Base-by-base conservation (phyloP, 2,888 invertebrate genomes). In the Zaprionus obscuricornis region DNA sequence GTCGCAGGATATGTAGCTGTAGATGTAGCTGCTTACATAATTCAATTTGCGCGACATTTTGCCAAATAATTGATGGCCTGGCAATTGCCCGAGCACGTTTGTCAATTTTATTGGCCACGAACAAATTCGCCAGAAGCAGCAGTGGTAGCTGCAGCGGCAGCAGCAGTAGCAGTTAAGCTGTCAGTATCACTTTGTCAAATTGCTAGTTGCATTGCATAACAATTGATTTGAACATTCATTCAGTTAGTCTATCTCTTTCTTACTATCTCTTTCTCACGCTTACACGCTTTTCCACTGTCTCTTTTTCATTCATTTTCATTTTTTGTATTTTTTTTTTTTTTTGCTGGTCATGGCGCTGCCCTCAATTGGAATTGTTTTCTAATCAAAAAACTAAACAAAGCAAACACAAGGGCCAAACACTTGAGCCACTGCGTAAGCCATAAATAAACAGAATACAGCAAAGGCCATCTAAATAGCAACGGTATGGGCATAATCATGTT, bases 401-500 rank as follows among this genome's bases (percentile, higher is more conserved):
- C 63, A 66, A 69, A 73, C 66, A 74, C 52, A 60, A 76, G 68
- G 57, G 57, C 59, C 72, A 74, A 77, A 65, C 73, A 79, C 84
- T 83, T 79, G 73, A 75, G 58, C 63, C 70, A 66, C 76, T 73
- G 81, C 73, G 59, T 76, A 76, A 71, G 77, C 83, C 76, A 70
- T 73, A 70, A 75, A 67, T 70, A 83, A 78, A 78, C 78, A 75
- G 60, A 45, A 52, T 37, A 62, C 59, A 67, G 65, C 58, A 66
- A 68, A 57, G 42, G 45, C 31, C 52, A 64, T 14, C 29, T 10
- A 46, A 59, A 64, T 45, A 45, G 52, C 24, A 22, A 31, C 39
- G 27, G 46, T 10, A 36, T 11, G 27, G 26, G 20, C 4, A 33
- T n/a, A n/a, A n/a, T n/a, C n/a, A n/a, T n/a, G n/a, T n/a, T n/a